These are phyloP conservation scores for Conops quadrifasciatus DNA, from an alignment of 2,888 invertebrate genomes.

Conservation along the genomic window DNA sequence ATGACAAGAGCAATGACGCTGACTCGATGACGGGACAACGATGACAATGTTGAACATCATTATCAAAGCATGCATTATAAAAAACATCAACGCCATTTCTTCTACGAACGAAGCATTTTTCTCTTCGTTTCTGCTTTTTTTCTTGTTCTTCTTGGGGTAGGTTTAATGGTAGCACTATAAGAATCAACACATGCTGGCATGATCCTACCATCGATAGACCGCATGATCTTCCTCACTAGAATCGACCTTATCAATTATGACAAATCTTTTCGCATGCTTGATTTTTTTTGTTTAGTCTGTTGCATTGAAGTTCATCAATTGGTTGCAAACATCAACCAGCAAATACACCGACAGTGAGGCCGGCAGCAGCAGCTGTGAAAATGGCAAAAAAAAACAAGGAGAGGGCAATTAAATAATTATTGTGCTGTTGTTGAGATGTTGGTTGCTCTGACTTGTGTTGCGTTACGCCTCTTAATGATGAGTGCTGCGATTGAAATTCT, in stretches of 20 bases:
- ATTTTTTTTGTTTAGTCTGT: constrained; percentile 31
- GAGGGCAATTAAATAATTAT: constrained; percentile 30
- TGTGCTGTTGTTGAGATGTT: constrained; percentile 15
- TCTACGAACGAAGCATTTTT: no score
- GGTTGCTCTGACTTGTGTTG: not conserved
- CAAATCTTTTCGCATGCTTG: constrained; percentile 65
- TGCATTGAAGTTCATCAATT: constrained; percentile 29
- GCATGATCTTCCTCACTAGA: not conserved
- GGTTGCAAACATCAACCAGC: constrained; percentile 20
- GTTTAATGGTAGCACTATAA: no score
- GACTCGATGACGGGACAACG: not conserved
- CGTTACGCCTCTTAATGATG: constrained; percentile 17
- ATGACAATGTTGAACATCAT: not conserved
- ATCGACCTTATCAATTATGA: constrained; percentile 63
- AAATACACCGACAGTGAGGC: not conserved
- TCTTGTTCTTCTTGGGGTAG: no score
- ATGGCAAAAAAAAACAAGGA: constrained; percentile 3
- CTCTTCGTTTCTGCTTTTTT: no score
- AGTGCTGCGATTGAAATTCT: constrained; percentile 7
- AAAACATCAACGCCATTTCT: no score
- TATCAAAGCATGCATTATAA: no score
- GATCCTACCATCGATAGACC: not conserved
- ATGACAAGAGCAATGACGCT: no score
- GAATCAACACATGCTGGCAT: not conserved
- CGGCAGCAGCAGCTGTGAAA: not conserved